Conservation (phyloP, 1,140 invertebrate genomes). For the Oscheius sp. region DNA sequence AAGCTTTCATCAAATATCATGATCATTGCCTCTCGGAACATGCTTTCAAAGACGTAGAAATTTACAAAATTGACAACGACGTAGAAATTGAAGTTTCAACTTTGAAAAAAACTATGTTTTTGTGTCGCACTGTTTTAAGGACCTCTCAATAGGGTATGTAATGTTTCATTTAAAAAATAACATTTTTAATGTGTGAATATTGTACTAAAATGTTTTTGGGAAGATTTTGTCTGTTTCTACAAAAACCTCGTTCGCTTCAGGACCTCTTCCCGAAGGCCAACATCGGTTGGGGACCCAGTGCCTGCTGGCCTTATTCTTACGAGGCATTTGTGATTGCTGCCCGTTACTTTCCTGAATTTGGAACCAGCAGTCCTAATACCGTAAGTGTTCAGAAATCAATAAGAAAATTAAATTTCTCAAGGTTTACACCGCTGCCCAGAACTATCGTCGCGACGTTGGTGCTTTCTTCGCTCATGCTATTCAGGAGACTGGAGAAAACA, state of each 20-base stretch:
- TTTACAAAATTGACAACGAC: no score
- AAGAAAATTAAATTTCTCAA: not conserved
- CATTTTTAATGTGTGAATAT: no score
- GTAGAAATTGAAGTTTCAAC: no score
- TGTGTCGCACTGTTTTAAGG: no score
- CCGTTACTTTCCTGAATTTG: constrained; percentile 56
- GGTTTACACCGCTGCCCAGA: constrained; percentile 27
- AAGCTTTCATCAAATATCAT: no score
- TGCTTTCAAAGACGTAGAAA: no score
- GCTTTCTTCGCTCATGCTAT: constrained; percentile 45
- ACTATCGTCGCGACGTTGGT: constrained; percentile 36
- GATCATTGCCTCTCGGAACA: no score
- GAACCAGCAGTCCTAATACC: constrained; percentile 30
- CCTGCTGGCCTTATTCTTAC: constrained; percentile 55
- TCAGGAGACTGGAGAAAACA: constrained; percentile 45
- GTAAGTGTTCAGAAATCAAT: not conserved
- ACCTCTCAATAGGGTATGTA: no score
- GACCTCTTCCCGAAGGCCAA: constrained; percentile 56
- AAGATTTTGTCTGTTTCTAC: not conserved
- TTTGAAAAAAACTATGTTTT: no score
- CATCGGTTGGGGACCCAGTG: constrained; percentile 53
- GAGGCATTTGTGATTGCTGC: constrained; percentile 55
- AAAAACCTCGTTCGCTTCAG: constrained; percentile 40
- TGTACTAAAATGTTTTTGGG: no score
- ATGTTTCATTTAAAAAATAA: no score